Evolutionary conservation across 2,797 vertebrate genomes (phyloP).

Genomic region (Manis javanica): DNA sequence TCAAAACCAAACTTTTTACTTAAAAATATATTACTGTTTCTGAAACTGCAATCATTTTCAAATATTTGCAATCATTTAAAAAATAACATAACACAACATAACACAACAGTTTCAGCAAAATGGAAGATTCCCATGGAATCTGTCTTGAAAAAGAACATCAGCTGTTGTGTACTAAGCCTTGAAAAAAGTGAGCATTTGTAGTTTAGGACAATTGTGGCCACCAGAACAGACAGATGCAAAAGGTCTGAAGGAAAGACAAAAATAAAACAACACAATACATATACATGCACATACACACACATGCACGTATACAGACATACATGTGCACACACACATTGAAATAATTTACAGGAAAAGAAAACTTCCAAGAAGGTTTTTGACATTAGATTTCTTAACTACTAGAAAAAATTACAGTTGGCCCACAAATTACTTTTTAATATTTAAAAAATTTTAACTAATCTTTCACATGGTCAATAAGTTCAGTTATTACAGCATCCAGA

Average conservation of each 20-base stretch:
- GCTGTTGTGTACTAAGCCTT: neutral
- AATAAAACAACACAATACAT: neutral
- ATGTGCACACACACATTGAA: accelerated
- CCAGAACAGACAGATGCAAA: neutral
- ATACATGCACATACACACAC: neutral
- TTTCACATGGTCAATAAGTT: neutral
- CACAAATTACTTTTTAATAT: neutral
- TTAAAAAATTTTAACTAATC: neutral
- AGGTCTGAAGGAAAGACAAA: neutral
- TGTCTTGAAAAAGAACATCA: neutral
- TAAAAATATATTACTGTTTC: neutral
- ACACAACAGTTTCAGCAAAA: neutral
- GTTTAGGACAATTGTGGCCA: neutral
- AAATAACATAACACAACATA: neutral
- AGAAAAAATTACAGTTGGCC: neutral
- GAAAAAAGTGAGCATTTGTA: neutral
- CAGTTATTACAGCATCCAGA: neutral
- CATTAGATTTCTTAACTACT: neutral
- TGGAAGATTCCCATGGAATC: neutral
- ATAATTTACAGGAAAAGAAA: neutral
- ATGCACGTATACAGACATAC: neutral
- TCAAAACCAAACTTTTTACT: neutral
- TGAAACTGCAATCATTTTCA: neutral
- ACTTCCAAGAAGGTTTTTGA: neutral
- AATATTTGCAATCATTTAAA: neutral